Percentiles rank a stretch among this genome's conserved stretches.
Evolutionary conservation across 2,888 invertebrate genomes (phyloP).

Genomic region (Horisme vitalbata): DNA sequence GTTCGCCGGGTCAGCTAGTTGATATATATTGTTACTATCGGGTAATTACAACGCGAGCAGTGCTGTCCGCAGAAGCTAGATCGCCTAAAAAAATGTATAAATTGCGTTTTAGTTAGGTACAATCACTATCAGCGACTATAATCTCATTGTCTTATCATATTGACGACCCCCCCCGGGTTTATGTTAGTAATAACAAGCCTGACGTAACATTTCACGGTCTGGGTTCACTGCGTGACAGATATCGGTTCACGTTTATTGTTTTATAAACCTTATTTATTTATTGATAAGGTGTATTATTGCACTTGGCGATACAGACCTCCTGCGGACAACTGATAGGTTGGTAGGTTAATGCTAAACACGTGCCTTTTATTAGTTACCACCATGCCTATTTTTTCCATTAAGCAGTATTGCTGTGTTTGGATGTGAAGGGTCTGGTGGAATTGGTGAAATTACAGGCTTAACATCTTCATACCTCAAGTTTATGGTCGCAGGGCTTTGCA

Average conservation of each 20-base stretch:
- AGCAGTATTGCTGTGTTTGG: too few relatives aligned
- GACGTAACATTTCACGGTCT: conserved; percentile 14
- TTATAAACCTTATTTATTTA: neutral
- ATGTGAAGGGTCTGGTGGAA: too few relatives aligned
- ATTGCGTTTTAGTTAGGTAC: neutral
- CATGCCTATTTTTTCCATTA: too few relatives aligned
- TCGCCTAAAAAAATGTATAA: too few relatives aligned
- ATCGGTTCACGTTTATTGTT: neutral
- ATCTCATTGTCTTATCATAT: conserved; percentile 5
- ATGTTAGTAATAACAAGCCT: conserved; percentile 11
- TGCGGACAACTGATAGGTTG: neutral
- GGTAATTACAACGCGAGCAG: too few relatives aligned
- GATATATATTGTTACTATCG: too few relatives aligned
- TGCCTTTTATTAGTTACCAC: neutral
- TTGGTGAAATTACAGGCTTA: too few relatives aligned
- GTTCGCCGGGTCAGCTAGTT: too few relatives aligned
- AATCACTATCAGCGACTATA: neutral
- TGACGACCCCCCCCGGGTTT: conserved; percentile 17
- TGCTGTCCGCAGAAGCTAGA: too few relatives aligned
- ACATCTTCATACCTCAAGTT: too few relatives aligned
- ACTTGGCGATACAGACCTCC: neutral
- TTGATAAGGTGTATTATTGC: neutral
- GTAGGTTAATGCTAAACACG: neutral
- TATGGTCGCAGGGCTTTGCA: too few relatives aligned
- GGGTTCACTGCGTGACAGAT: conserved; percentile 4